Base-by-base conservation (phyloP, 2,797 vertebrate genomes). In the Epinephelus malabaricus region DNA sequence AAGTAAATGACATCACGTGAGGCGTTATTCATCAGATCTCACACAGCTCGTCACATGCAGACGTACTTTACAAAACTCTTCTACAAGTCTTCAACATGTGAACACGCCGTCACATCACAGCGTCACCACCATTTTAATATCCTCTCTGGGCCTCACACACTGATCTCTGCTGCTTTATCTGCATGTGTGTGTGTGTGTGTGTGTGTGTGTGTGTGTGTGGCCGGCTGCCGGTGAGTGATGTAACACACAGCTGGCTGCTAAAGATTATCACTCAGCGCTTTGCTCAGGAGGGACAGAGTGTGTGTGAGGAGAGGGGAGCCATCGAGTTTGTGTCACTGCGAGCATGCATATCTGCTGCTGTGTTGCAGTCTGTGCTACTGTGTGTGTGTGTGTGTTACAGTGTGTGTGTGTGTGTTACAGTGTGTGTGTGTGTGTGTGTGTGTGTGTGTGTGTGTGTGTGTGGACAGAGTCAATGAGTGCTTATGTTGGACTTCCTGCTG, bases 191-290 rank as follows among this genome's bases (percentile, higher is more conserved):
- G 19, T 45, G 34, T 30, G 30, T 30, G 30, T 30, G 30, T 30
- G 53, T 55, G 70, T 27, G 25, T 27, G 25, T 54, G 25, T 18
- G n/a, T 45, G 34, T 34, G 34, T 34, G 34, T 34, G 34, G 63
- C 69, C 0, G 3, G 11, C 6, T 63, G 81, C 64, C 75, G 47
- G 49, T 43, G 43, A 15, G 73, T 94, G 92, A 95, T 89, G 92
- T 91, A 94, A 95, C 89, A 77, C 86, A 86, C 94, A 94, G 91
- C 93, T 93, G 92, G 79, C 82, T 63, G 82, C 83, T 47, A 60
- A 85, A 87, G 92, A 93, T 94, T 94, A 92, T 89, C 73, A 76
- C 74, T 86, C 88, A 69, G 79, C 43, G 59, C 69, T 90, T 88
- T 62, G 71, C 63, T 80, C 75, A 64, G 76, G 53, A 69, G 46